phyloP scores from a whole-genome alignment of 2,113 vertebrate genomes.

The Erinaceus europaeus region DNA sequence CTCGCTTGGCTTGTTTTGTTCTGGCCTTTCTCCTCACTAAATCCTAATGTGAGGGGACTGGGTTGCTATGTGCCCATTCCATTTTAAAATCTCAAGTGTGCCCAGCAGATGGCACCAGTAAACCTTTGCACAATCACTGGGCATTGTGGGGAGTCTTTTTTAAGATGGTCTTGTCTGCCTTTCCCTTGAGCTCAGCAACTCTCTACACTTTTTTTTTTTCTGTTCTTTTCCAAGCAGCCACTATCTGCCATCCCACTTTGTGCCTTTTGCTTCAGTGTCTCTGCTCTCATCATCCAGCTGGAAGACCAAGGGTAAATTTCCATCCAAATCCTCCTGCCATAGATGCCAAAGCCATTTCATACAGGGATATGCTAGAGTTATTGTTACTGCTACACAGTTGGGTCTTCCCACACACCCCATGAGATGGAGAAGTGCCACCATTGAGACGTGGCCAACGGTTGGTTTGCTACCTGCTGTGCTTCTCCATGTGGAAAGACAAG shows the following conservation, averaged over 20 bases:
- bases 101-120: constrained; percentile 69
- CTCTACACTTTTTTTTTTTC: constrained; percentile 43
- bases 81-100: constrained; percentile 20
- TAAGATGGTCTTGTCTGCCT: constrained; percentile 47
- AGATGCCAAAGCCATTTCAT: constrained; percentile 63
- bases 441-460: not conserved
- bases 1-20: not conserved
- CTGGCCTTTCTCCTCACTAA: not conserved
- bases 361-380: constrained; percentile 59
- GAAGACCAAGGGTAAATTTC: constrained; percentile 56
- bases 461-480: not conserved
- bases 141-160: constrained; percentile 12
- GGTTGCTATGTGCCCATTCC: not conserved
- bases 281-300: constrained; percentile 70
- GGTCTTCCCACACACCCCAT: constrained; percentile 25
- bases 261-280: constrained; percentile 61
- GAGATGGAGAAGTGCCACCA: constrained; percentile 1
- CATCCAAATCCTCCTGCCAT: constrained; percentile 42
- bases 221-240: constrained; percentile 65
- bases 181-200: constrained; percentile 61
- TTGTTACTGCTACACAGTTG: constrained; percentile 37
- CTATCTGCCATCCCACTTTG: constrained; percentile 48
- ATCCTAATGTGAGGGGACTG: not conserved
- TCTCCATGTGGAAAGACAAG: not conserved
- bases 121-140: constrained; percentile 8